These are phyloP conservation scores for Tenualosa ilisha DNA, from an alignment of 2,797 vertebrate genomes.

Conservation along the genomic window DNA sequence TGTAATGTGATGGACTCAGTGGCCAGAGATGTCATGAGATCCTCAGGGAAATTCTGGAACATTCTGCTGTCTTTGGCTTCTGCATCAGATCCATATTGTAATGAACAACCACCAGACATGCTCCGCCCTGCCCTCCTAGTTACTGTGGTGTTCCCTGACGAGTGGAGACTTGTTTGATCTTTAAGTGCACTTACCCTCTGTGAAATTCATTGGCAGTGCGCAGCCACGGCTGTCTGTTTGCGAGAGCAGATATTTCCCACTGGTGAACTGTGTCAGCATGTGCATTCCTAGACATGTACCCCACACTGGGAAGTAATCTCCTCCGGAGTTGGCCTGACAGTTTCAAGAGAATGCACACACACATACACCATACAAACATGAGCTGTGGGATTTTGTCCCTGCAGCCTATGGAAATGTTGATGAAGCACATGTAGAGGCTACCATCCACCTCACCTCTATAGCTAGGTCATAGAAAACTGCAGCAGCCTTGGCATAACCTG, in stretches of 20 bases:
- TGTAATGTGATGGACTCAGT: not conserved
- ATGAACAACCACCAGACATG: not conserved
- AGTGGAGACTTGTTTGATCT: not conserved
- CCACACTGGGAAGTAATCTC: not conserved
- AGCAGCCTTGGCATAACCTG: not conserved
- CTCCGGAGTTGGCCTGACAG: not conserved
- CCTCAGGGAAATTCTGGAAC: not conserved
- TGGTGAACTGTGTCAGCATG: not conserved
- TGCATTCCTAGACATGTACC: not conserved
- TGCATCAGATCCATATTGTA: not conserved
- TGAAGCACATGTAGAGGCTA: not conserved
- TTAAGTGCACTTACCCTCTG: not conserved
- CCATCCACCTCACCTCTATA: not conserved
- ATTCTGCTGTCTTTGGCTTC: not conserved
- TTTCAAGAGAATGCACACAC: not conserved
- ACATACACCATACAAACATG: not conserved
- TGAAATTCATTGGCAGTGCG: not conserved
- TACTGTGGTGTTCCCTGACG: not conserved
- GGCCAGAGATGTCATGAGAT: conserved; percentile 1
- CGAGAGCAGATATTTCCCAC: not conserved
- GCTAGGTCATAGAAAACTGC: not conserved
- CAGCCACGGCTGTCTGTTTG: not conserved
- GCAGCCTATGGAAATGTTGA: not conserved
- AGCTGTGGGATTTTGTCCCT: not conserved
- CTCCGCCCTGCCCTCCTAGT: not conserved